Conservation (phyloP, 2,797 vertebrate species). For the Brachyrhaphis roseni region DNA sequence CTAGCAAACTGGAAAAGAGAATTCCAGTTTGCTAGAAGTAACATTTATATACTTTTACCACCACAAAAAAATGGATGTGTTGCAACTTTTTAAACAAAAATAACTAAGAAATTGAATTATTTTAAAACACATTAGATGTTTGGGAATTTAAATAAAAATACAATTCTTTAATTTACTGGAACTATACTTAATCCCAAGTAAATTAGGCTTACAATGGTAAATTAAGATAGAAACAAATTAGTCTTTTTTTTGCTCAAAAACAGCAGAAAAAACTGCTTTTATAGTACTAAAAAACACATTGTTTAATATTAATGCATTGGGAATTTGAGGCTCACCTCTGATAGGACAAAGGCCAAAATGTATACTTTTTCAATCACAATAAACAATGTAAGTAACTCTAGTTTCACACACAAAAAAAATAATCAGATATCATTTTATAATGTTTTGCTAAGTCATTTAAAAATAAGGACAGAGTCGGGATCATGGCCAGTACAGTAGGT, state of each 20-base stretch:
- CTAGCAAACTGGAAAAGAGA: neutral
- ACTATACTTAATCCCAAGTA: neutral
- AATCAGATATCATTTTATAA: neutral
- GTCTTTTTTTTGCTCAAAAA: neutral
- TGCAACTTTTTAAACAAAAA: neutral
- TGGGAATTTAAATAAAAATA: neutral
- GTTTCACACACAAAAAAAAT: neutral
- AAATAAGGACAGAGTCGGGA: neutral
- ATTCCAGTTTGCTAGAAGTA: neutral
- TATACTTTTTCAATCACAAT: neutral
- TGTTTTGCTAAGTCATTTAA: neutral
- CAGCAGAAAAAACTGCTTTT: neutral
- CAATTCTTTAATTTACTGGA: neutral
- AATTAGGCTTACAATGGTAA: neutral
- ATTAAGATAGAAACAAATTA: neutral
- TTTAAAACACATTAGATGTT: neutral
- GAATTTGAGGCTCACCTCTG: neutral
- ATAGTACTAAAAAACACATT: neutral
- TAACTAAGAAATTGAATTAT: neutral
- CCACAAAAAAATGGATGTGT: neutral
- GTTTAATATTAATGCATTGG: neutral
- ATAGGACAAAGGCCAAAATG: neutral
- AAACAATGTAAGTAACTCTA: neutral
- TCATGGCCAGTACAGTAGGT: neutral
- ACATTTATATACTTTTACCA: neutral